phyloP scores from a whole-genome alignment of 2,888 invertebrate genomes.

The Mycalesis mineus region DNA sequence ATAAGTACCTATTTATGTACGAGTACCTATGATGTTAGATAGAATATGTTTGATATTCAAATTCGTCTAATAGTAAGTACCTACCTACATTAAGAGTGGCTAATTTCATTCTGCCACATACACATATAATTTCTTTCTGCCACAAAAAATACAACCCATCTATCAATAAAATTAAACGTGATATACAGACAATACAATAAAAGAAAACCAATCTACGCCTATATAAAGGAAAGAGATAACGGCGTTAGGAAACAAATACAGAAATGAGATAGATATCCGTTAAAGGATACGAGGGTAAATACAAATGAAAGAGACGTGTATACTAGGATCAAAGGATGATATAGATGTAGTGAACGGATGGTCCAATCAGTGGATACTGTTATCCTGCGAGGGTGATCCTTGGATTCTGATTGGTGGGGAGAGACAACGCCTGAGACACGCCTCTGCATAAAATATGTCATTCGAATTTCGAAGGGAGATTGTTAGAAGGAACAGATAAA shows the following conservation, averaged over 20 bases:
- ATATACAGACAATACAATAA: constrained; percentile 4
- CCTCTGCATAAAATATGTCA: constrained; percentile 55
- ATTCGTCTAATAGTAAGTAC: too few species aligned
- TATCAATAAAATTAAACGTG: constrained; percentile 1
- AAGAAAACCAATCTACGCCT: constrained; percentile 15
- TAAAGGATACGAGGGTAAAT: constrained; percentile 16
- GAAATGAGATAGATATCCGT: constrained; percentile 34
- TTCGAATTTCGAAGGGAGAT: constrained; percentile 62
- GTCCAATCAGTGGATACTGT: constrained; percentile 52
- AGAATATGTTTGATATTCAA: too few species aligned
- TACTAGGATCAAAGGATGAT: constrained; percentile 57
- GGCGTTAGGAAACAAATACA: constrained; percentile 14
- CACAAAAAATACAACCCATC: too few species aligned
- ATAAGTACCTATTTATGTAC: too few species aligned
- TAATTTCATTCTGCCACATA: too few species aligned
- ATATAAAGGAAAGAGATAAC: constrained; percentile 22
- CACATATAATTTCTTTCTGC: too few species aligned
- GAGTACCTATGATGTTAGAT: too few species aligned
- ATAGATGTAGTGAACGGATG: constrained; percentile 43
- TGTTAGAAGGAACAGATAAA: constrained; percentile 22
- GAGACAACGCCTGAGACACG: constrained; percentile 66
- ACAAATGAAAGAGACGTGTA: constrained; percentile 49
- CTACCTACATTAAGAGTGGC: too few species aligned
- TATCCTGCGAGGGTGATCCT: constrained; percentile 72
- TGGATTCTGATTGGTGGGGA: constrained; percentile 56